Base-by-base conservation (phyloP, 2,888 invertebrate genomes). In the Argynnis bischoffii region DNA sequence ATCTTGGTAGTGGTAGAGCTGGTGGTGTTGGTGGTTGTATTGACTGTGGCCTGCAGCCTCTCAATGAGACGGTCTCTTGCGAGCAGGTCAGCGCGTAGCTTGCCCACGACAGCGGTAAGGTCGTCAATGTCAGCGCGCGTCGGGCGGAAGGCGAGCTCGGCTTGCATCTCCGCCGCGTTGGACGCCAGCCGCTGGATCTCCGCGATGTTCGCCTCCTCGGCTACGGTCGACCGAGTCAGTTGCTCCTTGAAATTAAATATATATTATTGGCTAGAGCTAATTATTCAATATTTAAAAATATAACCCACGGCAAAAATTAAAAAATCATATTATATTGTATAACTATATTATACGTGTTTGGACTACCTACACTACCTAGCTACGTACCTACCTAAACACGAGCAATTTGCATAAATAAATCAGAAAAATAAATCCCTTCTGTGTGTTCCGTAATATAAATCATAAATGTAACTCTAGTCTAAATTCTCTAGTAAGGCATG, bases 131-230 rank as follows among this genome's bases (percentile, higher is more conserved):
- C 93, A 73, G 91, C 90, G 75, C 93, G 92, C 67, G 94, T 93
- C 75, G 94, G 94, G 65, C 94, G 89, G 86, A 94, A 93, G 60
- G 94, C 93, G 69, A 94, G 91, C 83, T 94, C 94, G 69, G 94
- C 90, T 73, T 93, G 92, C 86, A 93, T 84, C 74, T 94, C 94
- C 61, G 94, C 93, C 71, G 87, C 85, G 76, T 76, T 86, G 16
- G 89, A 77, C 65, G 91, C 81, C 56, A 94, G 83, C 75, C 94
- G 93, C 82, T 94, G 94, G 70, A 94, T 94, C 78, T 94, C 94
- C 35, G 93, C 93, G 70, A 93, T 86, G 77, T 93, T 92, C 71
- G 94, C 92, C 75, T 94, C 93, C 78, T 94, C 94, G 56, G 94
- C 85, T 56, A 89, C 94, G 65, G 91, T 89, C 78, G 89, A 84